phyloP scores from a whole-genome alignment of 2,797 vertebrate species.

The Peromyscus attwateri region DNA sequence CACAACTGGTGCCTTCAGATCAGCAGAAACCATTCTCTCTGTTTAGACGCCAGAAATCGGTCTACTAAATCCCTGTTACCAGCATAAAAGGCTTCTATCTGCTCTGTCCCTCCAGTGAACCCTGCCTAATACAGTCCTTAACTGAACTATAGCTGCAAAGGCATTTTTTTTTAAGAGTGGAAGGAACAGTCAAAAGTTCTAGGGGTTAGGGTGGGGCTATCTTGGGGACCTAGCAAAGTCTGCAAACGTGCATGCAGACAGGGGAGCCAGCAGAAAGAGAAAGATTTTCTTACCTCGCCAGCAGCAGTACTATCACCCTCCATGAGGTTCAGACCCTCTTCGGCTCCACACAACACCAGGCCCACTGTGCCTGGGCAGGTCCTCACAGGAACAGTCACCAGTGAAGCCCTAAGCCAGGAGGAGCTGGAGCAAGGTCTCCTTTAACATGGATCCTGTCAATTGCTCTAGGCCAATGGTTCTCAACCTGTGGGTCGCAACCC shows the following conservation, averaged over 20 bases:
- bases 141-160: neutral
- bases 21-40: constrained; percentile 1
- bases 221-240: neutral
- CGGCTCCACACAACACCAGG: neutral
- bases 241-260: neutral
- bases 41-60: neutral
- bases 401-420: neutral
- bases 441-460: rapidly evolving
- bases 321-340: neutral
- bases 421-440: neutral
- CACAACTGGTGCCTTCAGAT: neutral
- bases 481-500: neutral
- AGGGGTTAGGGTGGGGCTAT: neutral
- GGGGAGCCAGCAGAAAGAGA: neutral
- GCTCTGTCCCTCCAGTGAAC: neutral
- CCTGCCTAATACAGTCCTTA: neutral
- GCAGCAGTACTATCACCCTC: neutral
- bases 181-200: neutral
- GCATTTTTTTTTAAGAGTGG: neutral
- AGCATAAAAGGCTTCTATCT: neutral
- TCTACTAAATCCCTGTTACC: neutral
- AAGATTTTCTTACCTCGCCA: neutral
- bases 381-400: neutral
- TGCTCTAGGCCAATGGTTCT: neutral
- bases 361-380: neutral